A percentile compares a stretch with the other conserved stretches of the same genome.
Conservation (phyloP, 2,888 invertebrate genomes). For the Eucera pruinosa region DNA sequence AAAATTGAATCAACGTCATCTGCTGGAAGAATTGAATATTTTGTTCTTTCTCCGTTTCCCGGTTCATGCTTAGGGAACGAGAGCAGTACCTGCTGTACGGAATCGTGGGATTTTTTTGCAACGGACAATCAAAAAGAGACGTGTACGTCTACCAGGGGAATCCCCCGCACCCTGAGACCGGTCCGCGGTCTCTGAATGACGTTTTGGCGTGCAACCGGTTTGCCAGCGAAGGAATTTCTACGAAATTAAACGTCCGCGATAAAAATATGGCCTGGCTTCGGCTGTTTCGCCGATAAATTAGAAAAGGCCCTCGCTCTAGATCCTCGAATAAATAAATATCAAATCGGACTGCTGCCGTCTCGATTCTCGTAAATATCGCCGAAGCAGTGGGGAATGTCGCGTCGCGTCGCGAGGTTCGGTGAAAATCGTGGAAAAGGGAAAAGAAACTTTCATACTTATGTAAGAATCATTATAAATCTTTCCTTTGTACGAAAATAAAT, state of each 20-base stretch:
- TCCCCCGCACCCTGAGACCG: neutral
- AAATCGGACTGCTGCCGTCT: slow-evolving; percentile 6
- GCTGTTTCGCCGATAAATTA: slow-evolving; percentile 45
- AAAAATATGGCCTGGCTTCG: slow-evolving; percentile 53
- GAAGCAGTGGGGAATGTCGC: neutral
- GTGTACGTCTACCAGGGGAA: slow-evolving; percentile 16
- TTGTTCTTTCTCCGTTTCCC: no score
- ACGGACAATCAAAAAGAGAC: slow-evolving; percentile 40
- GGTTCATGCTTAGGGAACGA: slow-evolving; percentile 3
- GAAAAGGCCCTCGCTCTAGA: slow-evolving; percentile 41
- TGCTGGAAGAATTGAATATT: no score
- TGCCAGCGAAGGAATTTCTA: slow-evolving; percentile 58
- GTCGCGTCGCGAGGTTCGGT: neutral
- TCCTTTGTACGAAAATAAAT: neutral
- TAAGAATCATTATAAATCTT: slow-evolving; percentile 6
- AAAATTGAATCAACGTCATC: no score
- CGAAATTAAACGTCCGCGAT: slow-evolving; percentile 56
- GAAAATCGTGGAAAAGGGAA: slow-evolving; percentile 20
- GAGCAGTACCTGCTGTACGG: slow-evolving; percentile 54
- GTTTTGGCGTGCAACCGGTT: slow-evolving; percentile 68
- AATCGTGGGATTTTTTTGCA: slow-evolving; percentile 33
- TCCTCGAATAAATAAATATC: slow-evolving; percentile 50
- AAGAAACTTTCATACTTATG: neutral
- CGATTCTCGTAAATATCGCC: slow-evolving; percentile 28
- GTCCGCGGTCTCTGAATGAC: slow-evolving; percentile 52